Percentiles rank a stretch among this genome's conserved stretches.
phyloP scores from a whole-genome alignment of 2,797 vertebrate species.

The Chanos chanos region DNA sequence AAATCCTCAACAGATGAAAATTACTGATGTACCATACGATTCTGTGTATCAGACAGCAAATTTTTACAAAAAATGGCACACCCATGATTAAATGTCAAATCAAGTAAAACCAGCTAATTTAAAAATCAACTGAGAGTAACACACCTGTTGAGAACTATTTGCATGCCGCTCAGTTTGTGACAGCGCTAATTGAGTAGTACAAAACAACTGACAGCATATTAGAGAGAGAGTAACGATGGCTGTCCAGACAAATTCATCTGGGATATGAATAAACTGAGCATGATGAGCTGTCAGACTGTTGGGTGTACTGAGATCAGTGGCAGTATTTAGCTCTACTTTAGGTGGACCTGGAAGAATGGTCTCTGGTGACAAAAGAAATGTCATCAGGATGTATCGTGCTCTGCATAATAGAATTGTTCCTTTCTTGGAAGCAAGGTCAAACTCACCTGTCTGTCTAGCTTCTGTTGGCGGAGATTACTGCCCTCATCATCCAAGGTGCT shows the following conservation, averaged over 20 bases:
- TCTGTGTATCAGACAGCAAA: no score
- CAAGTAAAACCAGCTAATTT: no score
- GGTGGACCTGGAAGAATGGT: no score
- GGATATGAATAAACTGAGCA: not conserved
- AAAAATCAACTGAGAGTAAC: no score
- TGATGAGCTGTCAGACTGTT: not conserved
- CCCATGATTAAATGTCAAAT: no score
- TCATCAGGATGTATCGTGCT: no score
- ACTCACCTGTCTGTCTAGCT: conserved; percentile 93
- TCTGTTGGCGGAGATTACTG: conserved; percentile 94
- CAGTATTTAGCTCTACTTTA: no score
- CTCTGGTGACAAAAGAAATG: no score
- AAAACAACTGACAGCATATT: not conserved
- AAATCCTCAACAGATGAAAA: no score
- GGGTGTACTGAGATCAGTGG: not conserved
- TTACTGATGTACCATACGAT: no score
- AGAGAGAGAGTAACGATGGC: not conserved
- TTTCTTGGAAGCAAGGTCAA: not conserved
- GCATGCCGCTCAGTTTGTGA: not conserved
- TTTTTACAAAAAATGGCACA: no score
- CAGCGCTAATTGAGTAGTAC: not conserved
- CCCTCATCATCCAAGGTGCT: conserved; percentile 98
- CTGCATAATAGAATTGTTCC: no score
- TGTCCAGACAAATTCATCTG: not conserved
- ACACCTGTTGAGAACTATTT: not conserved